phyloP scores from a whole-genome alignment of 2,113 vertebrate genomes.

The Semnornis frantzii region DNA sequence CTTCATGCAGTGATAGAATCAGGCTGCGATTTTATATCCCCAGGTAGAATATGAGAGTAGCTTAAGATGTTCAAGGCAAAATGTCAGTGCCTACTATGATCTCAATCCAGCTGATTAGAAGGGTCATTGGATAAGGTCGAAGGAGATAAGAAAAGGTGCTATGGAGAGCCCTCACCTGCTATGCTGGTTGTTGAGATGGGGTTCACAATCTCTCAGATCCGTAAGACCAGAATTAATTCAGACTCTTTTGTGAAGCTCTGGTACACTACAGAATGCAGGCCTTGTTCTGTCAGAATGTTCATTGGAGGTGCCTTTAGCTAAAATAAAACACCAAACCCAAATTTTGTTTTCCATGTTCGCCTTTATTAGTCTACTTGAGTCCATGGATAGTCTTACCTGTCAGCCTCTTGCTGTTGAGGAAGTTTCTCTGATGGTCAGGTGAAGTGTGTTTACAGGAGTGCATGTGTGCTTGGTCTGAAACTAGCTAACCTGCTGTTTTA shows the following conservation, averaged over 20 bases:
- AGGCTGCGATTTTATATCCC: background rate
- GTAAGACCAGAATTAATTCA: background rate
- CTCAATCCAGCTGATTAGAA: background rate
- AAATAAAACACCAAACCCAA: background rate
- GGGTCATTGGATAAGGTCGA: fast-evolving
- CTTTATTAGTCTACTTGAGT: background rate
- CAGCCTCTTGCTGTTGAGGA: background rate
- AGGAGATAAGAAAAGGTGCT: background rate
- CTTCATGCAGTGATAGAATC: background rate
- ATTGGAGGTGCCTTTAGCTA: background rate
- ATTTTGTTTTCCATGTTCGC: background rate
- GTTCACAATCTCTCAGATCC: background rate
- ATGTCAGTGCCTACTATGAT: background rate
- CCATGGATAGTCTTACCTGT: background rate
- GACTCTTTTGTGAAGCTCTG: background rate
- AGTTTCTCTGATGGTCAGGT: background rate
- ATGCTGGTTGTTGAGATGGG: background rate
- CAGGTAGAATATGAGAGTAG: background rate
- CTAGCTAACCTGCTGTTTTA: background rate
- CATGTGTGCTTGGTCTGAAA: background rate
- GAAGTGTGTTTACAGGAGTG: background rate
- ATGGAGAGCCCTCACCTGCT: background rate
- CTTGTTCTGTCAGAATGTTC: background rate
- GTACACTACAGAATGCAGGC: background rate
- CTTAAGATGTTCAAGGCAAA: background rate